These are phyloP conservation scores for Axea sp. DNA, from an alignment of 2,888 invertebrate species.

Conservation along the genomic window DNA sequence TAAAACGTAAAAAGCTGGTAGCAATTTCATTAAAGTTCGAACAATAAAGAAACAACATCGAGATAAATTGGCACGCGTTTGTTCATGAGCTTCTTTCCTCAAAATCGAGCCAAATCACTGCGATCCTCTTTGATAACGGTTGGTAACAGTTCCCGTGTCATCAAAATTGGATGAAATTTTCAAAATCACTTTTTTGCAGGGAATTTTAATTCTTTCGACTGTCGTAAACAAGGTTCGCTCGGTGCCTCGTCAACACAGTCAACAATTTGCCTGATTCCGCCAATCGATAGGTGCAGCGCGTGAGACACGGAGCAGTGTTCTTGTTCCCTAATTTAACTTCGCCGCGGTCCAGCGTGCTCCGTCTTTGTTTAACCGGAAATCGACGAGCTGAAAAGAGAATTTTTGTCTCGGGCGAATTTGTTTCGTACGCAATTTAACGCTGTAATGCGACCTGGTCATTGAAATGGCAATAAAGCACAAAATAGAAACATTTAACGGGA, in stretches of 20 bases:
- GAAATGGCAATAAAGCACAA: constrained; percentile 36
- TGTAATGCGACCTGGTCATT: constrained; percentile 25
- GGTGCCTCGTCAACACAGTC: too few relatives aligned
- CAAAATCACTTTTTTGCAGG: too few relatives aligned
- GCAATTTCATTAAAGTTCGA: too few relatives aligned
- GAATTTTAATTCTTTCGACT: too few relatives aligned
- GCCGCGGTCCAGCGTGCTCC: constrained; percentile 21
- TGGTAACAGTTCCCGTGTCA: too few relatives aligned
- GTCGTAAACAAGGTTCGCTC: too few relatives aligned
- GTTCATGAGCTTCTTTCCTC: constrained; percentile 19
- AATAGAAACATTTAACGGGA: constrained; percentile 42
- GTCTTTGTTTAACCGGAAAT: constrained; percentile 29
- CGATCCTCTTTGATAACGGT: too few relatives aligned
- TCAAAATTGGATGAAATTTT: constrained; percentile 9
- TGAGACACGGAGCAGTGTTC: constrained; percentile 36
- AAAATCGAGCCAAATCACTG: constrained; percentile 22
- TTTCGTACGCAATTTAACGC: not conserved
- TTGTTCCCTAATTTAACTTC: constrained; percentile 51
- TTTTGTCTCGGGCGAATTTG: constrained; percentile 24
- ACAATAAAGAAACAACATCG: constrained; percentile 4
- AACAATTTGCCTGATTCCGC: too few relatives aligned
- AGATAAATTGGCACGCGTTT: constrained; percentile 22
- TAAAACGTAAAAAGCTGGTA: too few relatives aligned
- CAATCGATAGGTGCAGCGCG: too few relatives aligned
- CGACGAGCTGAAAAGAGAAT: constrained; percentile 37